Evolutionary conservation across 2,888 invertebrate species (phyloP).

Genomic region (Melanostoma scalare): DNA sequence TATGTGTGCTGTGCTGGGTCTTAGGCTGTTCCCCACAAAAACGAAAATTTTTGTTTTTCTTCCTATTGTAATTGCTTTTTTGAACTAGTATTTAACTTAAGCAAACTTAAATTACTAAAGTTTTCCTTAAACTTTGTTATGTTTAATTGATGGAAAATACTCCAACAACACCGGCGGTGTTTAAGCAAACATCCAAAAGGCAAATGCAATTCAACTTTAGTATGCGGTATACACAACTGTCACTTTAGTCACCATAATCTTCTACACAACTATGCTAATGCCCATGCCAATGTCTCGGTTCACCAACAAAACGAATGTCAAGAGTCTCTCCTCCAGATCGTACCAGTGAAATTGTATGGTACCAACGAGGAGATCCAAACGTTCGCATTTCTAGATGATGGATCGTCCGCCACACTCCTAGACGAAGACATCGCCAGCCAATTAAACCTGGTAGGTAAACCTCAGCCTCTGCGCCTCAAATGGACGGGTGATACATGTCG

Average conservation of each 20-base stretch:
- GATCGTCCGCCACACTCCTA: constrained; percentile 18
- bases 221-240: background rate
- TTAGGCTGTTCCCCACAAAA: too few relatives aligned
- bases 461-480: constrained; percentile 29
- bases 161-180: too few relatives aligned
- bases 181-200: too few relatives aligned
- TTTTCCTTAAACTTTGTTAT: too few relatives aligned
- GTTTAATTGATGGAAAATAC: too few relatives aligned
- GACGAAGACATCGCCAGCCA: constrained; percentile 14
- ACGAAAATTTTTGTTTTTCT: too few relatives aligned
- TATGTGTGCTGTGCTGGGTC: too few relatives aligned
- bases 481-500: constrained; percentile 36
- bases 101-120: too few relatives aligned
- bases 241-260: background rate
- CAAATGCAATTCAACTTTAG: background rate
- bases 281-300: background rate
- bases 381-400: constrained; percentile 30
- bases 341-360: constrained; percentile 44
- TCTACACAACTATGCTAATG: background rate
- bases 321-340: constrained; percentile 12
- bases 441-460: constrained; percentile 16
- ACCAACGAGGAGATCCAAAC: constrained; percentile 14
- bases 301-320: background rate
- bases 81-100: too few relatives aligned
- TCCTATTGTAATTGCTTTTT: too few relatives aligned